These are phyloP conservation scores for Tachina fera DNA, from an alignment of 2,888 invertebrate species.

Conservation along the genomic window DNA sequence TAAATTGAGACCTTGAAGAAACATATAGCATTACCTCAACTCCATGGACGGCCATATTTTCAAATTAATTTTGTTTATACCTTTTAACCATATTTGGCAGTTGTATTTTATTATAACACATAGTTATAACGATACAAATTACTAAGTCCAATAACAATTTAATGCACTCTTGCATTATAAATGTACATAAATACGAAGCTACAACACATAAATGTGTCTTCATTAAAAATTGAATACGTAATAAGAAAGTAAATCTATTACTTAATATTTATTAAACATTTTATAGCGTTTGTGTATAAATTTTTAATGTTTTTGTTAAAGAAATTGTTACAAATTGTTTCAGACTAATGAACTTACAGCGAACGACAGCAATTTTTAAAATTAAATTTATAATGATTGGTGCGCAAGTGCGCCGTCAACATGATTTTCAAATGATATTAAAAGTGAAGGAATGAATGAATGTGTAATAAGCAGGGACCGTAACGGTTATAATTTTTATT, in stretches of 20 bases:
- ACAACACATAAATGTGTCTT: background rate
- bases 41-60: background rate
- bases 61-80: background rate
- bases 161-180: conserved; percentile 6
- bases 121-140: background rate
- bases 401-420: conserved; percentile 18
- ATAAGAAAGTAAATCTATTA: conserved; percentile 27
- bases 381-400: background rate
- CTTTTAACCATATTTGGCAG: background rate
- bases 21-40: background rate
- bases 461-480: conserved; percentile 30
- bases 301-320: conserved; percentile 9
- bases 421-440: conserved; percentile 19
- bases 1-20: conserved; percentile 3
- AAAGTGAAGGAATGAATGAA: conserved; percentile 15
- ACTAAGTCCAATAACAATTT: conserved; percentile 36
- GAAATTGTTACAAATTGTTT: conserved; percentile 52
- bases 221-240: conserved; percentile 11
- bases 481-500: too few species aligned
- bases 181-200: background rate
- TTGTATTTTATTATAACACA: background rate
- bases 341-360: conserved; percentile 57
- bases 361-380: conserved; percentile 19
- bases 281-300: background rate
- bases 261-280: conserved; percentile 20